These are phyloP conservation scores for Engystomops pustulosus DNA, from an alignment of 2,113 vertebrate species.

Conservation along the genomic window DNA sequence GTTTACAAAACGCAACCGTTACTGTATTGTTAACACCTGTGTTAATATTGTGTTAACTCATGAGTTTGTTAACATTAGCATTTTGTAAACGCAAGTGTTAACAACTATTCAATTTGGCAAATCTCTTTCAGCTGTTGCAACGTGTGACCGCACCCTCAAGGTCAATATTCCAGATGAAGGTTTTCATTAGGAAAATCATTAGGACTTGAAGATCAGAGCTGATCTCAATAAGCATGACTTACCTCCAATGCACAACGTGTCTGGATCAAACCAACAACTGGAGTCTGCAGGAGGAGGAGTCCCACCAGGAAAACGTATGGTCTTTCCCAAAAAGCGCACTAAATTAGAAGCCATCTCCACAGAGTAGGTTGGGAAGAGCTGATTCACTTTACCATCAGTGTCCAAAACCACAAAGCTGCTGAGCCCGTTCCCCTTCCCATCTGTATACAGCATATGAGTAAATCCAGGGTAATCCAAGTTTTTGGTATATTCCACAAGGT, in stretches of 20 bases:
- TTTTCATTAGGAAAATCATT: too few relatives aligned
- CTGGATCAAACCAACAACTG: slow-evolving; percentile 86
- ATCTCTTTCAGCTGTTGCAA: too few relatives aligned
- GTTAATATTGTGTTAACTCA: too few relatives aligned
- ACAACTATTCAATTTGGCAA: too few relatives aligned
- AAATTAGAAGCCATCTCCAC: slow-evolving; percentile 72
- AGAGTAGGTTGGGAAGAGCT: slow-evolving; percentile 78
- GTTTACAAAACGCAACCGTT: too few relatives aligned
- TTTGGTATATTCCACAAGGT: slow-evolving; percentile 75
- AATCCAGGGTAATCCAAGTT: slow-evolving; percentile 83
- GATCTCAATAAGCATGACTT: too few relatives aligned
- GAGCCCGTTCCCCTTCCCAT: slow-evolving; percentile 73
- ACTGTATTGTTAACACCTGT: too few relatives aligned
- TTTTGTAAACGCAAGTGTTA: too few relatives aligned
- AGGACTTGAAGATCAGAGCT: too few relatives aligned
- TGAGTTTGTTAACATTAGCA: too few relatives aligned
- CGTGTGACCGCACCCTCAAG: too few relatives aligned
- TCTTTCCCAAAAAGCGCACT: slow-evolving; percentile 71
- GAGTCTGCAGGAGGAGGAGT: slow-evolving; percentile 76
- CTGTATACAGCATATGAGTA: slow-evolving; percentile 78
- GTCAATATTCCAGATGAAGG: too few relatives aligned
- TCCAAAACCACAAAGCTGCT: slow-evolving; percentile 84
- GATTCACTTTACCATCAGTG: slow-evolving; percentile 73
- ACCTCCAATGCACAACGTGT: slow-evolving; percentile 82
- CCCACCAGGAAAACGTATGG: slow-evolving; percentile 81